A percentile compares a stretch with the other conserved stretches of the same genome.
phyloP scores from a whole-genome alignment of 2,888 invertebrate genomes.

The Scaptomyza flava region DNA sequence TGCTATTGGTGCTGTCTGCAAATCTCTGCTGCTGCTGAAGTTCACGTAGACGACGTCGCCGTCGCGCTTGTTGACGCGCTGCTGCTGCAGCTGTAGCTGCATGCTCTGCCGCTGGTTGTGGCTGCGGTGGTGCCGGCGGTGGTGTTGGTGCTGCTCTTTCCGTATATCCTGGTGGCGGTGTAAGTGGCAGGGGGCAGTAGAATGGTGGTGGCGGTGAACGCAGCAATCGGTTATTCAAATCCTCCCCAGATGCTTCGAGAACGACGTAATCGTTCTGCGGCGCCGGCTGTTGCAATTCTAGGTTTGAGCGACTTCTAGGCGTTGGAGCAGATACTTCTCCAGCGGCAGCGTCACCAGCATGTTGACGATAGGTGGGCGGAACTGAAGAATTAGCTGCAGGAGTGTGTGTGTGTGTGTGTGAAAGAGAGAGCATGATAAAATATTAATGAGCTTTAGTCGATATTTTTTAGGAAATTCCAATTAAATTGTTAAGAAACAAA shows the following conservation, averaged over 20 bases:
- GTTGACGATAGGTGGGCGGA: slow-evolving; percentile 54
- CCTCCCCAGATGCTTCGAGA: slow-evolving; percentile 49
- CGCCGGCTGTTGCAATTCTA: slow-evolving; percentile 54
- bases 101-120: slow-evolving; percentile 37
- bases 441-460: slow-evolving; percentile 31
- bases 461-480: slow-evolving; percentile 68
- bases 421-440: background rate
- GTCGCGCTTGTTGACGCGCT: slow-evolving; percentile 64
- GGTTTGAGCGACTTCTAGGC: slow-evolving; percentile 18
- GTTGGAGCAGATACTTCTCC: slow-evolving; percentile 28
- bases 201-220: slow-evolving; percentile 74
- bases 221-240: slow-evolving; percentile 47
- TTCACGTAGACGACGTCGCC: slow-evolving; percentile 64
- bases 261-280: slow-evolving; percentile 66
- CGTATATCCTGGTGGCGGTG: slow-evolving; percentile 82
- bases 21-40: slow-evolving; percentile 57
- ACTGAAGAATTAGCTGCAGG: slow-evolving; percentile 30
- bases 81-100: slow-evolving; percentile 45
- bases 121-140: slow-evolving; percentile 22
- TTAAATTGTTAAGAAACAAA: slow-evolving; percentile 49
- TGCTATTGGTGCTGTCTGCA: slow-evolving; percentile 57
- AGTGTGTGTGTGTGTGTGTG: background rate
- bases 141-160: slow-evolving; percentile 42
- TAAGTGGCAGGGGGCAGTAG: slow-evolving; percentile 75
- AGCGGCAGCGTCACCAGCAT: slow-evolving; percentile 25